Evolutionary conservation across 2,797 vertebrate genomes (phyloP), one percentile per base, ranked within the genome.

Genomic region (Anguilla marmorata): DNA sequence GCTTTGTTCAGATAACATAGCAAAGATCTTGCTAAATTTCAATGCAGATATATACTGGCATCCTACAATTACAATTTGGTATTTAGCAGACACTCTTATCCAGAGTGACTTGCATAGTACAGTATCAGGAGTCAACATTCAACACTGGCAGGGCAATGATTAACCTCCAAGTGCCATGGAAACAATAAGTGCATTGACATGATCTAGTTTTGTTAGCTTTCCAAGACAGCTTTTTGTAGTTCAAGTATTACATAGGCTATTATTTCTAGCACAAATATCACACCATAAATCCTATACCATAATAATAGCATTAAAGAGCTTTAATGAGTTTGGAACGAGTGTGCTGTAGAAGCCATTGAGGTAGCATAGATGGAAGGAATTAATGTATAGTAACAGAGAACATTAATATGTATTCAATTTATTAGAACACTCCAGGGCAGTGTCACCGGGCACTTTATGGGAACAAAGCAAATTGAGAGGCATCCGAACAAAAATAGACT

Each of bases 351-450:
- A 82, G 79, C 12, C 45, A 82, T 45, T 82, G 79, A 82, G 45
- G 79, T 82, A 50, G 79, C 79, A 48, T 21, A 48, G 41, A 82
- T 50, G 41, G 41, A 50, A 50, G 79, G 79, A 82, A 82, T 82
- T 88, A 63, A 88, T 85, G 45, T 79, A 80, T n/a, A 52, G 8
- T 72, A 76, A 86, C 84, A 63, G 58, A 85, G 69, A 60, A 84
- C 82, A 74, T 24, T 41, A 50, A 82, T 66, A 86, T 80, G 82
- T 54, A 85, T 72, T 41, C 79, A 50, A 48, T 82, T 82, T 41
- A 82, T 82, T 82, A 82, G 21, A 82, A 82, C 19, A 50, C 79
- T 19, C 41, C 79, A 50, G 79, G 45, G 41, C 45, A 82, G 24
- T 82, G 45, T 82, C 79, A 82, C 79, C 8, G 79, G 41, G 45